Evolutionary conservation across 2,113 vertebrate species (phyloP).

Genomic region (Chionomys nivalis): DNA sequence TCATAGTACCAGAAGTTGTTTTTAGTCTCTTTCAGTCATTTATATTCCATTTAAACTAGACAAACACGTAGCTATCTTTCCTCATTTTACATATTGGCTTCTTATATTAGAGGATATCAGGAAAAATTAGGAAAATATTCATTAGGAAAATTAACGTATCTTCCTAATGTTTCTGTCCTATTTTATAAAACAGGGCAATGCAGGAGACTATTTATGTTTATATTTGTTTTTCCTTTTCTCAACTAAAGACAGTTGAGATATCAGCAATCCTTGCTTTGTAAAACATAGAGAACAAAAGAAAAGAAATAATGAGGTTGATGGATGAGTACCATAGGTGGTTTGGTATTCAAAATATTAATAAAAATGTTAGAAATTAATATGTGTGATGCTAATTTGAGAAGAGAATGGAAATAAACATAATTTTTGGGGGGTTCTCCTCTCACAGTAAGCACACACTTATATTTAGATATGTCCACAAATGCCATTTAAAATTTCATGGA

Average conservation of each 20-base stretch:
- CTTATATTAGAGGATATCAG: neutral
- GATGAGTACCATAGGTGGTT: neutral
- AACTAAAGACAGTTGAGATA: neutral
- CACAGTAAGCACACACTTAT: neutral
- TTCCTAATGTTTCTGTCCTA: neutral
- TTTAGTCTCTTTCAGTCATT: neutral
- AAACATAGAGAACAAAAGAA: neutral
- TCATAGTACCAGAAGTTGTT: neutral
- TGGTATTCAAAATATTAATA: neutral
- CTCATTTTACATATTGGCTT: neutral
- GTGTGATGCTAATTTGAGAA: neutral
- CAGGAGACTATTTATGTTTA: too few relatives aligned
- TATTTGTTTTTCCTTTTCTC: neutral
- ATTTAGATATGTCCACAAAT: neutral
- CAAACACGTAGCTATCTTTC: neutral
- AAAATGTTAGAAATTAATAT: slow-evolving; percentile 30
- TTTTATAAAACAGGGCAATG: neutral
- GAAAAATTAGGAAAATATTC: neutral
- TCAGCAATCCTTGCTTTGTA: neutral
- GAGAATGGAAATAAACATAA: neutral
- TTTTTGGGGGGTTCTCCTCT: neutral
- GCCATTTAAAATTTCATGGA: neutral
- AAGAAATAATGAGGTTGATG: neutral
- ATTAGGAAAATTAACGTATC: neutral
- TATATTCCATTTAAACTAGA: neutral